A percentile compares a stretch with the other conserved stretches of the same genome.
Evolutionary conservation across 2,888 invertebrate species (phyloP).

Genomic region (Halictus ligatus): DNA sequence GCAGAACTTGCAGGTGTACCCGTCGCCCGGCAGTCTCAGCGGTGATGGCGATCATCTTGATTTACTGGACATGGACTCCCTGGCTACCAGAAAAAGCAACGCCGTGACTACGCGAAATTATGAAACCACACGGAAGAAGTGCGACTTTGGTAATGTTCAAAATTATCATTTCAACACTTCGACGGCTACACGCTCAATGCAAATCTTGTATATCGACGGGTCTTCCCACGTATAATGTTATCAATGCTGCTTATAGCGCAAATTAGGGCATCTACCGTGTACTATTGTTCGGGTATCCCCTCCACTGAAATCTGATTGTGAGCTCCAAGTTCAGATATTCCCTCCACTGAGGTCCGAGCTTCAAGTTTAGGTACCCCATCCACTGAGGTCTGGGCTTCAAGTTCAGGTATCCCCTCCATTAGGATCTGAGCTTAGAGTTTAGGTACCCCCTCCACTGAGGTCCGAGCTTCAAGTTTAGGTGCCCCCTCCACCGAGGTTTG

Average conservation of each 20-base stretch:
- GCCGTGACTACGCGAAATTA: conserved; percentile 50
- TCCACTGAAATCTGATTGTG: not conserved
- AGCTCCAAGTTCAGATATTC: not conserved
- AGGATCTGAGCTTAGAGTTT: no score
- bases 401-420: no score
- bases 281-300: no score
- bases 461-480: no score
- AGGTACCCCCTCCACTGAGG: not conserved
- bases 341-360: not conserved
- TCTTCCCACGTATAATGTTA: not conserved
- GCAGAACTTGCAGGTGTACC: conserved; percentile 74
- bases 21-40: conserved; percentile 65
- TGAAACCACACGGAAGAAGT: conserved; percentile 76
- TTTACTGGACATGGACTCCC: conserved; percentile 80
- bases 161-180: not conserved
- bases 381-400: not conserved
- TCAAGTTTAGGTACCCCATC: no score
- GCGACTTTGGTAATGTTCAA: conserved; percentile 70
- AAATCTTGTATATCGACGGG: not conserved
- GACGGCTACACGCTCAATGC: not conserved
- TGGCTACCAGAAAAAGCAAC: conserved; percentile 71
- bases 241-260: not conserved
- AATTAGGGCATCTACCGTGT: not conserved
- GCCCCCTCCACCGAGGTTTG: not conserved
- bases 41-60: conserved; percentile 77